A percentile compares a stretch with the other conserved stretches of the same genome.
phyloP scores from a whole-genome alignment of 2,113 vertebrate species.

The Chunga burmeisteri region DNA sequence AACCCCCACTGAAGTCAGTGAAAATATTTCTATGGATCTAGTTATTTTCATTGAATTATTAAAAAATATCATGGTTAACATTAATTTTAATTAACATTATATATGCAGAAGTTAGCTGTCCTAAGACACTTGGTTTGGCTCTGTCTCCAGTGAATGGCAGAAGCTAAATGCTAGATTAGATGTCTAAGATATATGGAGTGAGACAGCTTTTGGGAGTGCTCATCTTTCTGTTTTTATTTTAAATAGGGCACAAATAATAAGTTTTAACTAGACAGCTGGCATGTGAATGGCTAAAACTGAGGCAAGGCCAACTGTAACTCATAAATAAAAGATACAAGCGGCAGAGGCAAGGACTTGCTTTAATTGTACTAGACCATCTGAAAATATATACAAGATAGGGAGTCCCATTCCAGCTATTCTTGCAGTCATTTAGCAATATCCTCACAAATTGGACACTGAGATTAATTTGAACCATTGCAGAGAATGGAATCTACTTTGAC shows the following conservation, averaged over 20 bases:
- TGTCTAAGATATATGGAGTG: not conserved
- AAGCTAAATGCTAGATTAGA: not conserved
- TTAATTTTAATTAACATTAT: not conserved
- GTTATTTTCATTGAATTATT: not conserved
- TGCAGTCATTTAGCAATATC: not conserved
- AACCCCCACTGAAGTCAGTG: not conserved
- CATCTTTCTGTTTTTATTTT: slow-evolving; percentile 27
- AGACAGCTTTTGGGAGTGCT: not conserved
- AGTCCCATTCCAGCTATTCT: not conserved
- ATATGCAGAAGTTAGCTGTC: not conserved
- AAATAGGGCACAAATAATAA: slow-evolving; percentile 34
- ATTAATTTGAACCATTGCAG: not conserved
- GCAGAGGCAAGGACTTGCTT: not conserved
- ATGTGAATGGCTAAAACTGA: not conserved
- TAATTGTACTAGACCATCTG: not conserved
- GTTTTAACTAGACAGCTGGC: slow-evolving; percentile 9
- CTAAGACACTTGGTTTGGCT: not conserved
- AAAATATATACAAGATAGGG: not conserved
- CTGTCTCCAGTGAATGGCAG: not conserved
- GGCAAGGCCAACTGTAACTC: not conserved
- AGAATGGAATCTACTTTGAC: not conserved
- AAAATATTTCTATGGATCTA: not conserved
- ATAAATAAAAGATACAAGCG: slow-evolving; percentile 5
- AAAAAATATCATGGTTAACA: not conserved
- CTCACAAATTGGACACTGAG: not conserved